Evolutionary conservation across 2,113 vertebrate genomes (phyloP).

Genomic region (Sisor rabdophorus): DNA sequence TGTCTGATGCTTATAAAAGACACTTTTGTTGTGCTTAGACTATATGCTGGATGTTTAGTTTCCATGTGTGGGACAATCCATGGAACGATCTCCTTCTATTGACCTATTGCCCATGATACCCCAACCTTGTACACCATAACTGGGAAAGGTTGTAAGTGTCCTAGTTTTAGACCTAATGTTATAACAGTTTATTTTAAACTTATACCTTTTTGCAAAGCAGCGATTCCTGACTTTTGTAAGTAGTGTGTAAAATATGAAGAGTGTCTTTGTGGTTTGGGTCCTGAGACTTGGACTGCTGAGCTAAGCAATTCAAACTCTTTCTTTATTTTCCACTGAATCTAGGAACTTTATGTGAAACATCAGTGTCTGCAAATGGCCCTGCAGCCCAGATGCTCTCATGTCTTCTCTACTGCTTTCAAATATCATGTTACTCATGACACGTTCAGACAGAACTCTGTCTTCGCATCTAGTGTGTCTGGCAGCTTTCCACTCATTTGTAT

Average conservation of each 20-base stretch:
- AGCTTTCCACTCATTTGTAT: constrained; percentile 19
- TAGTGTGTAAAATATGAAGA: constrained; percentile 31
- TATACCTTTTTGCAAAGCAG: background rate
- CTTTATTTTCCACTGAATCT: constrained; percentile 18
- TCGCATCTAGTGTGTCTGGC: constrained; percentile 20
- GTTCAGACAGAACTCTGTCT: constrained; percentile 5
- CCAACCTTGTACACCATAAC: constrained; percentile 15
- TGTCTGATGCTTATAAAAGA: constrained; percentile 46
- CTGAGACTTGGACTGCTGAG: constrained; percentile 20
- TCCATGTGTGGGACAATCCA: constrained; percentile 45
- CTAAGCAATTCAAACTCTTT: constrained; percentile 10
- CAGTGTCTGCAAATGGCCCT: constrained; percentile 13
- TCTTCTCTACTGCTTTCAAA: constrained; percentile 6
- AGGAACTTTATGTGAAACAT: constrained; percentile 22
- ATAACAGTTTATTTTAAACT: constrained; percentile 20
- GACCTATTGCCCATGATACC: constrained; percentile 25
- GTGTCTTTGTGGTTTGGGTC: constrained; percentile 31
- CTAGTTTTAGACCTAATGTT: constrained; percentile 30
- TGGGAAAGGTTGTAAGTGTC: constrained; percentile 33
- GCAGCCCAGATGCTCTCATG: constrained; percentile 17
- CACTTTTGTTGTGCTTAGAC: constrained; percentile 48
- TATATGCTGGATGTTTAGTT: constrained; percentile 47
- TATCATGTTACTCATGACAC: constrained; percentile 18
- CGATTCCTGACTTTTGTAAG: constrained; percentile 34
- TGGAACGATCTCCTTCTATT: constrained; percentile 41